Evolutionary conservation across 1,140 invertebrate species (phyloP).

Genomic region (Gryon sp.): DNA sequence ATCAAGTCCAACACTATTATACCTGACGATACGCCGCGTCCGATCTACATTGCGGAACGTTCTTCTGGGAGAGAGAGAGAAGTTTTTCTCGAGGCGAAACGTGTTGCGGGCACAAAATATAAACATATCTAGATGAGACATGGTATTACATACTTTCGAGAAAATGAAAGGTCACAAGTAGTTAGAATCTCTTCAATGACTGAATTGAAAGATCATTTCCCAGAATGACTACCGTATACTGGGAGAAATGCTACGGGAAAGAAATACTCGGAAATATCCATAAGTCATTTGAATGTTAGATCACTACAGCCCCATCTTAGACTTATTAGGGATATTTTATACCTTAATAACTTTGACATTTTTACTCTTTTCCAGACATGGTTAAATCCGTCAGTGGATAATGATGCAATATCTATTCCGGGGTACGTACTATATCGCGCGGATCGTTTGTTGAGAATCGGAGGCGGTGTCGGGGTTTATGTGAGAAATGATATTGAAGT

Average conservation of each 20-base stretch:
- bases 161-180: too few relatives aligned
- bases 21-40: background rate
- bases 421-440: background rate
- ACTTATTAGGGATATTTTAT: background rate
- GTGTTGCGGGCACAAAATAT: too few relatives aligned
- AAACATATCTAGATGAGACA: too few relatives aligned
- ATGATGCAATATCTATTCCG: background rate
- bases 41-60: too few relatives aligned
- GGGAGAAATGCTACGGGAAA: too few relatives aligned
- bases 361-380: background rate
- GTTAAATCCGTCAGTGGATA: background rate
- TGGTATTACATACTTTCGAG: too few relatives aligned
- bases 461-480: slow-evolving; percentile 8
- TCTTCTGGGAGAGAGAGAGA: too few relatives aligned
- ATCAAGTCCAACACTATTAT: background rate
- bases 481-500: background rate
- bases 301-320: background rate
- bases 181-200: too few relatives aligned
- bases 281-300: slow-evolving; percentile 6
- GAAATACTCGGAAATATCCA: too few relatives aligned
- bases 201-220: background rate
- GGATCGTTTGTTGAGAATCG: background rate
- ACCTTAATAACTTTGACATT: background rate
- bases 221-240: too few relatives aligned
- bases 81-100: too few relatives aligned